Base-by-base conservation (phyloP, 2,113 vertebrate genomes). In the Phalacrocorax pelagicus region DNA sequence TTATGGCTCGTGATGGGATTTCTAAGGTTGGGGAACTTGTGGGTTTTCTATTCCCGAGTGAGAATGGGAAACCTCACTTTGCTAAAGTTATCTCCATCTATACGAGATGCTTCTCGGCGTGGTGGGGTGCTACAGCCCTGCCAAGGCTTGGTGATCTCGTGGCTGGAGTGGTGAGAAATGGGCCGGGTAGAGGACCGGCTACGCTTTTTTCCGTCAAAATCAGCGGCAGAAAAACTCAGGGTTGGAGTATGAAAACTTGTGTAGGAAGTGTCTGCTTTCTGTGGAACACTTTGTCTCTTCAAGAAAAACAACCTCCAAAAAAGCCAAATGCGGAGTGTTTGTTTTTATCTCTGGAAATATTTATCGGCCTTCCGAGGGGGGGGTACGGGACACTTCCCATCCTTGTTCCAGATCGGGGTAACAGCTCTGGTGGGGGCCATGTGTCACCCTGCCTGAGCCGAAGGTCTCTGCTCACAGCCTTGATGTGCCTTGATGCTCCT, bases 181-280 rank as follows among this genome's bases (percentile, higher is more conserved):
- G 70, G 49, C 36, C 29, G 72, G 42, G 72, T 11, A 19, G 46
- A 20, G 55, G 74, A 57, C 67, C 83, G 79, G 88, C 29, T 55
- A 34, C 4, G 34, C 66, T 59, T 66, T 69, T 75, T 75, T 21
- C 72, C 52, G 2, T 47, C 74, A 36, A 34, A 88, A 61, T 46
- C 49, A 0, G 20, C 7, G 70, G 77, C 86, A 89, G 93, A 63
- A 59, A 85, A 85, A 70, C 94, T 92, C 55, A 4, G 81, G 92
- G 75, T 87, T 94, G 69, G 94, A 59, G 85, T 70, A 95, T 36
- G 87, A 88, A 95, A 96, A 96, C 84, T 95, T 22, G 94, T 90
- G 96, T 94, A 63, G 97, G 94, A 96, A 97, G 91, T 95, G 95
- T 97, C 85, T 81, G 94, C 90, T 91, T 81, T 81, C 93, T 46